phyloP scores from a whole-genome alignment of 53 echinoderm and acorn worm genomes.

The Stichopus horrens region DNA sequence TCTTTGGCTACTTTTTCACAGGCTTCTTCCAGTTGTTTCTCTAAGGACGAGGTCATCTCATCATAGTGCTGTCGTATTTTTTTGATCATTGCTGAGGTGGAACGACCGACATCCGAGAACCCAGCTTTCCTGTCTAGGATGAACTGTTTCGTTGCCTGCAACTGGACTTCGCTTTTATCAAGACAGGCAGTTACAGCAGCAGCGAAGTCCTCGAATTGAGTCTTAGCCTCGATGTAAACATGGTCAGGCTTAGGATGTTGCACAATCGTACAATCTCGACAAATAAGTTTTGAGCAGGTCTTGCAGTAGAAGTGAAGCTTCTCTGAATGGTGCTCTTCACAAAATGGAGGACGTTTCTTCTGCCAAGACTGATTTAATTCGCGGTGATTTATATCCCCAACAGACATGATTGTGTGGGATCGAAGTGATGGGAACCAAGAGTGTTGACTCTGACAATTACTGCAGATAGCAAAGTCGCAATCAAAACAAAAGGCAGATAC shows the following conservation, averaged over 20 bases:
- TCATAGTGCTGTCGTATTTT: neutral
- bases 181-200: no score
- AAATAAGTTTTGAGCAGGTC: constrained; percentile 51
- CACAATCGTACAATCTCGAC: constrained; percentile 53
- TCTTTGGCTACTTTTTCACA: no score
- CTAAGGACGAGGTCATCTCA: neutral
- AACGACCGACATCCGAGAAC: no score
- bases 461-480: neutral
- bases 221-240: constrained; percentile 25
- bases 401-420: neutral
- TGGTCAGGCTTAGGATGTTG: constrained; percentile 42
- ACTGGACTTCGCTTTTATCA: no score
- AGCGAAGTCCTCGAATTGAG: neutral
- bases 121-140: no score
- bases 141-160: no score
- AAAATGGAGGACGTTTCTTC: neutral
- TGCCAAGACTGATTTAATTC: neutral
- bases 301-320: constrained; percentile 44
- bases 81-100: neutral
- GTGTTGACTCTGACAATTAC: neutral
- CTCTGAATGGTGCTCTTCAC: neutral
- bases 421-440: neutral
- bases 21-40: no score
- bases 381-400: neutral
- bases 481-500: constrained; percentile 6